phyloP scores from a whole-genome alignment of 2,888 invertebrate species.

The Eutolmus rufibarbis region DNA sequence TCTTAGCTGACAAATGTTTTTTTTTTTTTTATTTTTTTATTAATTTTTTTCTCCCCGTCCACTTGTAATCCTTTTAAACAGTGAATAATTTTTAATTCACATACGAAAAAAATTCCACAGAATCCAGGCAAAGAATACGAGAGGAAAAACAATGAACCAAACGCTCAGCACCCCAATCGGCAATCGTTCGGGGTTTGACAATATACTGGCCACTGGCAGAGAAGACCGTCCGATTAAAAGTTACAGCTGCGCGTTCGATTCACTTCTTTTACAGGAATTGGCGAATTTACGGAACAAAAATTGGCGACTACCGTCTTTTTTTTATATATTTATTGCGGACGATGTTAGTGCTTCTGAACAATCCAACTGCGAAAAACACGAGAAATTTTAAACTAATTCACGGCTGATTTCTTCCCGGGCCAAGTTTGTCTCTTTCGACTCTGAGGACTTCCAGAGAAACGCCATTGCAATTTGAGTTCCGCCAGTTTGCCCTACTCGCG shows the following conservation, averaged over 20 bases:
- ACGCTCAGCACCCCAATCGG: neutral
- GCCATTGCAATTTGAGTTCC: neutral
- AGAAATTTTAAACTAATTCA: neutral
- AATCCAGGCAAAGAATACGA: neutral
- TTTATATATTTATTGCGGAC: too few species aligned
- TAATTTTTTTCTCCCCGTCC: too few species aligned
- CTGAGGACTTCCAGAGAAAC: neutral
- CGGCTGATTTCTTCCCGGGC: neutral
- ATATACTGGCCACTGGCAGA: neutral
- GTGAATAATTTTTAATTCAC: too few species aligned
- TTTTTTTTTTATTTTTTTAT: too few species aligned
- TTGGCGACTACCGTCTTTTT: too few species aligned
- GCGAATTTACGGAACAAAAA: too few species aligned
- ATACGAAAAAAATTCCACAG: neutral
- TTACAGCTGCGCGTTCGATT: neutral
- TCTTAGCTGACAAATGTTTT: neutral
- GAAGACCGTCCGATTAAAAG: neutral
- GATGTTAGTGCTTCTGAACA: too few species aligned
- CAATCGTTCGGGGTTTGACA: neutral
- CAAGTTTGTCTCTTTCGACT: too few species aligned
- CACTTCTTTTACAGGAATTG: neutral
- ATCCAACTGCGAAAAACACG: neutral
- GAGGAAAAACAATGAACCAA: neutral
- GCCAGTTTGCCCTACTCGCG: neutral
- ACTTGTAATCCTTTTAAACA: too few species aligned